phyloP scores from a whole-genome alignment of 2,888 invertebrate species.

The Pycnomerus fuliginosus region DNA sequence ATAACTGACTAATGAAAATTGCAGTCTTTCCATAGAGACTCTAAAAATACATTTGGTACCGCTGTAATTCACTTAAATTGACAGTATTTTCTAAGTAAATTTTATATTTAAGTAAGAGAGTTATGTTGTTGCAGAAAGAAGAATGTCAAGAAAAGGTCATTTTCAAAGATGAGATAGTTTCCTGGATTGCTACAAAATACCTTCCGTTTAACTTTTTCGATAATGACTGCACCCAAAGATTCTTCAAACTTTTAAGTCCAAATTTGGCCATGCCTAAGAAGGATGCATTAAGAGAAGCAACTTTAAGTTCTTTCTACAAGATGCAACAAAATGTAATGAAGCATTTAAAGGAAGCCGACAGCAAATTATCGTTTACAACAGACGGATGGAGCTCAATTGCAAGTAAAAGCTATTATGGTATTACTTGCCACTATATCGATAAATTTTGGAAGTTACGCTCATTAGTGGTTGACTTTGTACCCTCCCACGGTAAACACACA shows the following conservation, averaged over 20 bases:
- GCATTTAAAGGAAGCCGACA: conserved; percentile 20
- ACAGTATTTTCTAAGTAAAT: too few species aligned
- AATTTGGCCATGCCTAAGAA: conserved; percentile 5
- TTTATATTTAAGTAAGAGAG: neutral
- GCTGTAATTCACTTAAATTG: too few species aligned
- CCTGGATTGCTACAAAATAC: neutral
- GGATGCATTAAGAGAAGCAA: conserved; percentile 9
- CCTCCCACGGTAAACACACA: conserved; percentile 31
- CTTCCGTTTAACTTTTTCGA: conserved; percentile 6
- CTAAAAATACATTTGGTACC: too few species aligned
- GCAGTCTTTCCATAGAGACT: too few species aligned
- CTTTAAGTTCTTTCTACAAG: conserved; percentile 1
- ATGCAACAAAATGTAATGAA: conserved; percentile 10
- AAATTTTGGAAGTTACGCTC: conserved; percentile 29
- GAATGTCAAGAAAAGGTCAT: neutral
- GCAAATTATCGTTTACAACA: conserved; percentile 31
- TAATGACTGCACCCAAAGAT: neutral
- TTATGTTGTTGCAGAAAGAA: neutral
- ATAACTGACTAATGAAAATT: neutral
- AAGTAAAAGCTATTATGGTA: conserved; percentile 29
- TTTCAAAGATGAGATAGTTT: neutral
- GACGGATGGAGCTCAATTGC: conserved; percentile 33
- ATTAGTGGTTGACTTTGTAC: conserved; percentile 31
- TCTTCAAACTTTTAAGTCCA: neutral
- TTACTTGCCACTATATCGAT: conserved; percentile 33